A percentile compares a stretch with the other conserved stretches of the same genome.
These are phyloP conservation scores for Cacatua alba DNA, from an alignment of 2,113 vertebrate species.

Conservation along the genomic window DNA sequence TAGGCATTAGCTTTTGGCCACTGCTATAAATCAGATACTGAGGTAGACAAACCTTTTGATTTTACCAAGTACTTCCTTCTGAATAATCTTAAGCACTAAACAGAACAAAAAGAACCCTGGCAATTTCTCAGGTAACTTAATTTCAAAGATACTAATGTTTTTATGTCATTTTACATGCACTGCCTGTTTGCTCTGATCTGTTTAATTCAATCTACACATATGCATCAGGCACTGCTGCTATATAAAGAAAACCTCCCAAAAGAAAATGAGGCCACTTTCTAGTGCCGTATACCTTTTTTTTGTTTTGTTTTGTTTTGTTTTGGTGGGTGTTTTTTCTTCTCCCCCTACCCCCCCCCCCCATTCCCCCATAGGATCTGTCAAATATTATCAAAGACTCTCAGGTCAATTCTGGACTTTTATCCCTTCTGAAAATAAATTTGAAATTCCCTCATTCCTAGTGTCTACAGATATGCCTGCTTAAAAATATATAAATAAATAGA, in stretches of 20 bases:
- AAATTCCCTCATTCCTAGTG: not conserved
- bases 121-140: not conserved
- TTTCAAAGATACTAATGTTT: not conserved
- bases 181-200: fast-evolving
- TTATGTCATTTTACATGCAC: not conserved
- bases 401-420: not conserved
- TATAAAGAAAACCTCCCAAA: not conserved
- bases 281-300: not conserved
- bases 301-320: not conserved
- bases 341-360: too few relatives aligned
- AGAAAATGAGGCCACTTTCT: not conserved
- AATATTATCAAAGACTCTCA: not conserved
- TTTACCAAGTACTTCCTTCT: not conserved
- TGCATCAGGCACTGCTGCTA: not conserved
- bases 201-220: not conserved
- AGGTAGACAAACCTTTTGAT: not conserved
- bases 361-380: not conserved
- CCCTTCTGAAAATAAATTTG: not conserved
- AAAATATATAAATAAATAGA: not conserved
- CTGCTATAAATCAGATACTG: not conserved
- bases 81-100: not conserved
- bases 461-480: not conserved
- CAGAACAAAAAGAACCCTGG: not conserved
- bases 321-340: not conserved
- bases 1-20: not conserved